A percentile compares a stretch with the other conserved stretches of the same genome.
phyloP scores from a whole-genome alignment of 2,888 invertebrate genomes.

The Melipona beecheii region DNA sequence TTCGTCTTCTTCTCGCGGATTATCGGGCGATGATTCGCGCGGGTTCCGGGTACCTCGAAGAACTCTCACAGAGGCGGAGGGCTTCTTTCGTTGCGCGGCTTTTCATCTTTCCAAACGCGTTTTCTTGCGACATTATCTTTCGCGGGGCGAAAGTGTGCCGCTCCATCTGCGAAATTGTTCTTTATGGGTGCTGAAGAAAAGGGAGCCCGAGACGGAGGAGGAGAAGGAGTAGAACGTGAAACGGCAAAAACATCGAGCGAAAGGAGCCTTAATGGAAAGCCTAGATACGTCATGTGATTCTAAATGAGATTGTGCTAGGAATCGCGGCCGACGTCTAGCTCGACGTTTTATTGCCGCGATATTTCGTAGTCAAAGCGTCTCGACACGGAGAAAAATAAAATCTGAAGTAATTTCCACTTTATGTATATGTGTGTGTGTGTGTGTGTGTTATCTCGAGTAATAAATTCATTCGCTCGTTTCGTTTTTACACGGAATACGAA shows the following conservation, averaged over 20 bases:
- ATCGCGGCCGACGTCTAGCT: background rate
- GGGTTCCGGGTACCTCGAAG: background rate
- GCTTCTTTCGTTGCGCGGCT: background rate
- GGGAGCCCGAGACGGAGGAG: background rate
- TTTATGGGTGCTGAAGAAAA: slow-evolving; percentile 17
- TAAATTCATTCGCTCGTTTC: too few relatives aligned
- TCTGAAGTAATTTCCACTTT: slow-evolving; percentile 1
- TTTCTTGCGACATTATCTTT: slow-evolving; percentile 55
- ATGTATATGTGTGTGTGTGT: too few relatives aligned
- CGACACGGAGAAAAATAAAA: slow-evolving; percentile 18
- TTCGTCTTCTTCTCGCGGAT: slow-evolving; percentile 2
- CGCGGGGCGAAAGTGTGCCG: slow-evolving; percentile 33
- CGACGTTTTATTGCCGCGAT: slow-evolving; percentile 25
- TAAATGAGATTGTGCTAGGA: slow-evolving; percentile 43
- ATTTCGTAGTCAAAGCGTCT: slow-evolving; percentile 11
- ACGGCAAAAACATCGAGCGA: slow-evolving; percentile 38
- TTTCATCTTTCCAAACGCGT: slow-evolving; percentile 23
- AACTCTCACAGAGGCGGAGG: background rate
- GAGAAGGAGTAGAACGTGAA: slow-evolving; percentile 15
- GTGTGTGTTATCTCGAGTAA: too few relatives aligned
- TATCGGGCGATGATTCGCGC: slow-evolving; percentile 1
- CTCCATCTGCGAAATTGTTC: slow-evolving; percentile 54
- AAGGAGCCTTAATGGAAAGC: slow-evolving; percentile 47
- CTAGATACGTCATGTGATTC: slow-evolving; percentile 38
- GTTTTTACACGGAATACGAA: too few relatives aligned